Evolutionary conservation across 2,888 invertebrate genomes (phyloP).

Genomic region (Meghimatium bilineatum): DNA sequence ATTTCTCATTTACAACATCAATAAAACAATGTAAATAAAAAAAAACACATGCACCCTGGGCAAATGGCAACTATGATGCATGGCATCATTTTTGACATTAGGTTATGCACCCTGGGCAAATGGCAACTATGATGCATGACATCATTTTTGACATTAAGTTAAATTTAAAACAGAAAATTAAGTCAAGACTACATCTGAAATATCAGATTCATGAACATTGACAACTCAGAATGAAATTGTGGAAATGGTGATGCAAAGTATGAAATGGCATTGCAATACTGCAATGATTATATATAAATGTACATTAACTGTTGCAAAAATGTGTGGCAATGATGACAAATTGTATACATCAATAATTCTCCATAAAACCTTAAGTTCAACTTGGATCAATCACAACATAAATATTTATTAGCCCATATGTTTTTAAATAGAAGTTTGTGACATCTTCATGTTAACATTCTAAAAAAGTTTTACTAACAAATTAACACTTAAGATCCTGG

Average conservation of each 20-base stretch:
- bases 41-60: neutral
- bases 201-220: neutral
- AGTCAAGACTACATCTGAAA: neutral
- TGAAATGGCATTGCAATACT: neutral
- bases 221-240: neutral
- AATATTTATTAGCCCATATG: too few species aligned
- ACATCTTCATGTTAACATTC: too few species aligned
- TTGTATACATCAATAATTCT: too few species aligned
- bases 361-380: too few species aligned
- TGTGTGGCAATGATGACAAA: neutral
- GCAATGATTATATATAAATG: slow-evolving; percentile 3
- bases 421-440: too few species aligned
- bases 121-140: neutral
- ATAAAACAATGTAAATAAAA: neutral
- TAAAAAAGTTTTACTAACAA: too few species aligned
- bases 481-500: too few species aligned
- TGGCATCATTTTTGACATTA: neutral
- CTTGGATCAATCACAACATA: too few species aligned
- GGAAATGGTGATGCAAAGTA: neutral
- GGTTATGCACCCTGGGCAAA: neutral
- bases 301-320: slow-evolving; percentile 11
- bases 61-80: neutral
- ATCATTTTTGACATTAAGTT: neutral
- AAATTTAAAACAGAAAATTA: neutral
- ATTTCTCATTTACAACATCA: neutral